phyloP scores from a whole-genome alignment of 2,888 invertebrate genomes.

The Polydrusus cervinus region DNA sequence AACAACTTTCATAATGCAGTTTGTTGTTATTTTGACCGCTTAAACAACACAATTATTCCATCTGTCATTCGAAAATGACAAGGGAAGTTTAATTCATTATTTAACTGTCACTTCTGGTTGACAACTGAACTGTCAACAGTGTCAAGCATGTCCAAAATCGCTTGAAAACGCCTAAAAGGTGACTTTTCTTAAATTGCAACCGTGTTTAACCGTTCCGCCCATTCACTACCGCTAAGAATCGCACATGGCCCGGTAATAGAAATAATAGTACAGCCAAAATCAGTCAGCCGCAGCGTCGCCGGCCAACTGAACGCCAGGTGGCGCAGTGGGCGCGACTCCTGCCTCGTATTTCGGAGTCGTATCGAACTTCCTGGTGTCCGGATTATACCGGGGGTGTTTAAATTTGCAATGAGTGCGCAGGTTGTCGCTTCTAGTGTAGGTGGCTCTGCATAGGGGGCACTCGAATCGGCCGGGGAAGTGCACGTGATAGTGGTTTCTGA shows the following conservation, averaged over 20 bases:
- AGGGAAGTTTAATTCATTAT: not conserved
- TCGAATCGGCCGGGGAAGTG: conserved; percentile 94
- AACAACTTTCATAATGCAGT: too few species aligned
- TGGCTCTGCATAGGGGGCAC: conserved; percentile 92
- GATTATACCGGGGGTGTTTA: conserved; percentile 91
- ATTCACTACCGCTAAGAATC: conserved; percentile 63
- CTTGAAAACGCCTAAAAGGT: not conserved
- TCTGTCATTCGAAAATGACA: not conserved
- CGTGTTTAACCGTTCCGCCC: conserved; percentile 39
- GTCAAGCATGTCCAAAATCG: not conserved
- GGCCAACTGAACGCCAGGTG: conserved; percentile 64
- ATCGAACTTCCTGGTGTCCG: conserved; percentile 90
- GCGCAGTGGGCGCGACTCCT: conserved; percentile 67
- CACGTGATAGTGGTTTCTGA: conserved; percentile 95
- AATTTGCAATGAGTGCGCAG: conserved; percentile 94
- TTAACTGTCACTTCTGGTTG: not conserved
- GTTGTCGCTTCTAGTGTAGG: conserved; percentile 94
- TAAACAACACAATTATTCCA: not conserved
- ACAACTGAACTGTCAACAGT: not conserved
- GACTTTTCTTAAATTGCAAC: conserved; percentile 38
- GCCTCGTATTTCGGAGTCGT: conserved; percentile 52
- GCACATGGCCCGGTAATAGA: conserved; percentile 68
- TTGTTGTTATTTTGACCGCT: not conserved
- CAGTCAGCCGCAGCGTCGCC: conserved; percentile 73
- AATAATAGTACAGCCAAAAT: conserved; percentile 71